phyloP scores from a whole-genome alignment of 2,113 vertebrate genomes.

The Butorides virescens region DNA sequence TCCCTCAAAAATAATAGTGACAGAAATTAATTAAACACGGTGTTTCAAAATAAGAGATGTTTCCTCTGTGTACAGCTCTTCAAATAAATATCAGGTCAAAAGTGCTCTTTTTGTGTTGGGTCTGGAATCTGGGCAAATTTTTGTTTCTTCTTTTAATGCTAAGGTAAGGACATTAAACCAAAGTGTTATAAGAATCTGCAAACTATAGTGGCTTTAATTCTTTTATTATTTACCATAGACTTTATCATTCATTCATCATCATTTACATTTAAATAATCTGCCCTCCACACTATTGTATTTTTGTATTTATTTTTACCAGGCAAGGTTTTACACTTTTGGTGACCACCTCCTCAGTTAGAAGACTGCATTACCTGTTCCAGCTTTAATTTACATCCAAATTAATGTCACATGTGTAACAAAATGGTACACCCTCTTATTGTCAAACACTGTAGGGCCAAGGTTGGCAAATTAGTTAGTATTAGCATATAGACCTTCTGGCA shows the following conservation, averaged over 20 bases:
- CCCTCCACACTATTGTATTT: neutral
- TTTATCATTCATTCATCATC: neutral
- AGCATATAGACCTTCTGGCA: conserved; percentile 81
- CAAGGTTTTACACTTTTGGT: neutral
- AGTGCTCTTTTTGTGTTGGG: neutral
- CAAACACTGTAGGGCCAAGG: conserved; percentile 69
- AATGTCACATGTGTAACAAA: conserved; percentile 75
- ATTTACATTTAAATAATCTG: neutral
- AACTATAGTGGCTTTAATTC: neutral
- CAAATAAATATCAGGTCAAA: neutral
- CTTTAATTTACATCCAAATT: conserved; percentile 71
- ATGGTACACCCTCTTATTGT: conserved; percentile 69
- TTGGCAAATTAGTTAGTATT: conserved; percentile 80
- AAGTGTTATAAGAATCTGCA: neutral
- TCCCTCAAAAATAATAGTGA: neutral
- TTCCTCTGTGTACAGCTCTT: neutral
- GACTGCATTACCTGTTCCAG: conserved; percentile 40
- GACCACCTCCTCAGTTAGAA: conserved; percentile 26
- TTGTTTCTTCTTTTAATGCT: neutral
- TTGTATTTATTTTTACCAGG: neutral
- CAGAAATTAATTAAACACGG: neutral
- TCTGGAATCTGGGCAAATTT: neutral
- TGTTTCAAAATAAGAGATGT: neutral
- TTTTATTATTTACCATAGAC: neutral
- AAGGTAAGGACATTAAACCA: neutral